These are phyloP conservation scores for Globicephala melas DNA, from an alignment of 2,113 vertebrate species.

Conservation along the genomic window DNA sequence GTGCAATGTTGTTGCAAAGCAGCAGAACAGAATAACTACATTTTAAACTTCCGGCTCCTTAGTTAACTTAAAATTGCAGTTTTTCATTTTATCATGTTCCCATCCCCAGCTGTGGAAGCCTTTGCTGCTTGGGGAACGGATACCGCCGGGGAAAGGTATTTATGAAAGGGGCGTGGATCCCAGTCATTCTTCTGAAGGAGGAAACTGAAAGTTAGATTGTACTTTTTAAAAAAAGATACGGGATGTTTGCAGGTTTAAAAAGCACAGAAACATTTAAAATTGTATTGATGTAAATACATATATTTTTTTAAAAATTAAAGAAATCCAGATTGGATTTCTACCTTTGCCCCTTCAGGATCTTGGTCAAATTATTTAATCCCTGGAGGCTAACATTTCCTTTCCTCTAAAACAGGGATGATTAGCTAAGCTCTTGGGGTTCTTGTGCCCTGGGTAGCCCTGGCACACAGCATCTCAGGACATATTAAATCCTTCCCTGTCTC, in stretches of 20 bases:
- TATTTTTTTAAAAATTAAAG: neutral
- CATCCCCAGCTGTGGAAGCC: neutral
- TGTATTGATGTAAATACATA: neutral
- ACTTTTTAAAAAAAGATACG: neutral
- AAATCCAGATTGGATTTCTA: neutral
- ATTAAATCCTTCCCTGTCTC: too few species aligned
- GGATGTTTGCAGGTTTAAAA: neutral
- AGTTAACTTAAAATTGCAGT: neutral
- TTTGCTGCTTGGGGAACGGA: neutral
- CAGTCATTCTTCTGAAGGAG: neutral
- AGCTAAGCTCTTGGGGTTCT: neutral
- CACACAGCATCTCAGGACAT: neutral
- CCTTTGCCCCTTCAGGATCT: neutral
- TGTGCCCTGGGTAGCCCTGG: fast-evolving
- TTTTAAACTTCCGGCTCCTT: neutral
- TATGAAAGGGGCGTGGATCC: neutral
- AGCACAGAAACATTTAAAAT: neutral
- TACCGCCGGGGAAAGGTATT: neutral
- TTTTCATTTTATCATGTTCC: neutral
- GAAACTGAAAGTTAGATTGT: neutral
- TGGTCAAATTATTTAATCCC: neutral
- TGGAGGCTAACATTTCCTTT: neutral
- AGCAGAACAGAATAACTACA: neutral
- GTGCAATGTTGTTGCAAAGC: neutral
- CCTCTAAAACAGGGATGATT: neutral